These are phyloP conservation scores for Caenorhabditis remanei DNA, from an alignment of 1,140 invertebrate genomes.

Conservation along the genomic window DNA sequence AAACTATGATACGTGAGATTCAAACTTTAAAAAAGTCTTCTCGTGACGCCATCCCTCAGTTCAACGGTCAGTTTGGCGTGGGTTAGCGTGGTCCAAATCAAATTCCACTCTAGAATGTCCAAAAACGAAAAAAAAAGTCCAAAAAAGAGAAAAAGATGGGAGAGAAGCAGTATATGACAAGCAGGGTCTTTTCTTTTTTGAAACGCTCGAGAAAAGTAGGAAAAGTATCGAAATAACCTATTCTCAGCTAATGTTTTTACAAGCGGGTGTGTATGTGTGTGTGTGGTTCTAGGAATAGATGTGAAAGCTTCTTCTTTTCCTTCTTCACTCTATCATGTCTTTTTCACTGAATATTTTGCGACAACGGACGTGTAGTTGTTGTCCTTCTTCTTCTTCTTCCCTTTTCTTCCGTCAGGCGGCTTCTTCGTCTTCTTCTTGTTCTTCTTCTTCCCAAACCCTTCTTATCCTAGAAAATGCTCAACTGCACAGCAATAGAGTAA, in stretches of 20 bases:
- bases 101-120: conserved; percentile 46
- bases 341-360: conserved; percentile 54
- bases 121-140: neutral
- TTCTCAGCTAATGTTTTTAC: conserved; percentile 47
- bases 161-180: conserved; percentile 17
- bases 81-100: conserved; percentile 12
- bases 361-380: conserved; percentile 56
- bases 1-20: too few relatives aligned
- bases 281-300: conserved; percentile 36
- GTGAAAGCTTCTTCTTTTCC: conserved; percentile 54
- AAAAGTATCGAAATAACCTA: conserved; percentile 52
- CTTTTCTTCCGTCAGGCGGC: neutral
- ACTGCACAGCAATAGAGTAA: conserved; percentile 51
- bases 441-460: conserved; percentile 47
- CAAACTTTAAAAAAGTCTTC: neutral
- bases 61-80: conserved; percentile 16
- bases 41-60: neutral
- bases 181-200: neutral
- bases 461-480: conserved; percentile 54
- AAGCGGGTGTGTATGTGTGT: conserved; percentile 48
- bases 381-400: conserved; percentile 40
- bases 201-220: neutral
- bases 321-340: conserved; percentile 55
- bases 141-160: neutral
- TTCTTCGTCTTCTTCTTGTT: conserved; percentile 14